Percentiles rank a stretch among this genome's conserved stretches.
phyloP scores from a whole-genome alignment of 2,888 invertebrate genomes.

The Zaprionus bogoriensis region DNA sequence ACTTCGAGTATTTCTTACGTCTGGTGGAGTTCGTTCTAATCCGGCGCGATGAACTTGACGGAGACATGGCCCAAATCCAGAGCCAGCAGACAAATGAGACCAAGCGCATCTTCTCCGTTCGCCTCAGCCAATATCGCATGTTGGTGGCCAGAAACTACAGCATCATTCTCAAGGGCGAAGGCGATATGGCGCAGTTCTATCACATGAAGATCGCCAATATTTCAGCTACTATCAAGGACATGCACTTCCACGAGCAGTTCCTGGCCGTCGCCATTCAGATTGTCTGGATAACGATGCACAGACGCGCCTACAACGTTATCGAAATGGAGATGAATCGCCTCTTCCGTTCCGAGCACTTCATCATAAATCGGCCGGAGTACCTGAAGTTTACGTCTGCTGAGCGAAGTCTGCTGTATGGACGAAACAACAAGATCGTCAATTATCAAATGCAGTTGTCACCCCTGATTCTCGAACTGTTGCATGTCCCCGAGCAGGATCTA shows the following conservation, averaged over 20 bases:
- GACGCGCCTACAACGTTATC: conserved; percentile 77
- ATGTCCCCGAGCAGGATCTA: conserved; percentile 64
- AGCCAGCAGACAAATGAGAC: conserved; percentile 73
- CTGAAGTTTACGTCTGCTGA: conserved; percentile 68
- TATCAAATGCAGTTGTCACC: conserved; percentile 80
- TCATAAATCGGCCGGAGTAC: conserved; percentile 55
- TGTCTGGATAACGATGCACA: conserved; percentile 81
- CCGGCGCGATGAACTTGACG: conserved; percentile 77
- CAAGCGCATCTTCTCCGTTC: conserved; percentile 74
- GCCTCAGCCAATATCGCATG: conserved; percentile 79
- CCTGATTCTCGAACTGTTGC: conserved; percentile 76
- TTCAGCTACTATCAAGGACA: conserved; percentile 72
- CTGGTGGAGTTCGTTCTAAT: conserved; percentile 80
- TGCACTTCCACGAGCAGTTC: conserved; percentile 76
- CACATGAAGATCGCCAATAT: conserved; percentile 76
- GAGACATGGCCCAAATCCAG: conserved; percentile 72
- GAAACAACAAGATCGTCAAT: conserved; percentile 74
- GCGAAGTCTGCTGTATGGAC: conserved; percentile 75
- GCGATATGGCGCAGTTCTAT: conserved; percentile 74
- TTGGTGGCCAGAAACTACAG: conserved; percentile 81
- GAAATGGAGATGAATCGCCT: conserved; percentile 80
- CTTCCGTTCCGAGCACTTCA: conserved; percentile 81
- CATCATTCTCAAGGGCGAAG: conserved; percentile 72
- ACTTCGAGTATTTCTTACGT: conserved; percentile 81
- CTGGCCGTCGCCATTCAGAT: conserved; percentile 77